These are phyloP conservation scores for Chromis chromis DNA, from an alignment of 2,797 vertebrate genomes.

Conservation along the genomic window DNA sequence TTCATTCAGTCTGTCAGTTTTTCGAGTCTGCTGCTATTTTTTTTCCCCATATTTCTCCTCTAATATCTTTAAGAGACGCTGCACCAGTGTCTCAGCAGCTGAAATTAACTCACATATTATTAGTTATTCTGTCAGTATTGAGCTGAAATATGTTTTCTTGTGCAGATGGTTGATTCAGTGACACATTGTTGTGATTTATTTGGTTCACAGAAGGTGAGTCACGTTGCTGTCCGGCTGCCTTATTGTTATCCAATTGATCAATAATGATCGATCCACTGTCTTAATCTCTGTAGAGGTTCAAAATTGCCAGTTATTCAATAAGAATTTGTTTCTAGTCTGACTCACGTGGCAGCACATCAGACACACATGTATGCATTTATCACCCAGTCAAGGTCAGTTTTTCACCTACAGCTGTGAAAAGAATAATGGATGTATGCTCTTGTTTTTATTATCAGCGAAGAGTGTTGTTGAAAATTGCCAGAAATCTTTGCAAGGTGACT, in stretches of 20 bases:
- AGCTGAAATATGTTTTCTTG: background rate
- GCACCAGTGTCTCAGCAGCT: background rate
- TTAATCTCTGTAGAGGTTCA: background rate
- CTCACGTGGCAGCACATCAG: conserved; percentile 5
- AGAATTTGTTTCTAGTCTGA: background rate
- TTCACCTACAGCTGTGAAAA: background rate
- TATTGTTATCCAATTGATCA: background rate
- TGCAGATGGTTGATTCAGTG: background rate
- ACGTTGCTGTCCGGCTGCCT: background rate
- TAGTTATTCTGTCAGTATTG: background rate
- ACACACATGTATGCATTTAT: background rate
- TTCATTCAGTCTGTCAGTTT: too few species aligned
- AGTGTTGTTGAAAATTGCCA: too few species aligned
- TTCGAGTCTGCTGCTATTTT: too few species aligned
- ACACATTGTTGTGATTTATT: conserved; percentile 3
- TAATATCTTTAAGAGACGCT: too few species aligned
- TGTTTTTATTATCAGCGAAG: too few species aligned
- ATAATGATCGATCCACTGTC: background rate
- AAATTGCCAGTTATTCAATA: background rate
- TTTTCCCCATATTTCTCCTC: too few species aligned
- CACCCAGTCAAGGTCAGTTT: conserved; percentile 27
- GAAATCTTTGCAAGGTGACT: too few species aligned
- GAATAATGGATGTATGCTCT: background rate
- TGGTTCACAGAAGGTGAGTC: background rate
- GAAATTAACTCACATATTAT: background rate